Evolutionary conservation across 2,888 invertebrate species (phyloP).

Genomic region (Caenorhabditis wallacei): DNA sequence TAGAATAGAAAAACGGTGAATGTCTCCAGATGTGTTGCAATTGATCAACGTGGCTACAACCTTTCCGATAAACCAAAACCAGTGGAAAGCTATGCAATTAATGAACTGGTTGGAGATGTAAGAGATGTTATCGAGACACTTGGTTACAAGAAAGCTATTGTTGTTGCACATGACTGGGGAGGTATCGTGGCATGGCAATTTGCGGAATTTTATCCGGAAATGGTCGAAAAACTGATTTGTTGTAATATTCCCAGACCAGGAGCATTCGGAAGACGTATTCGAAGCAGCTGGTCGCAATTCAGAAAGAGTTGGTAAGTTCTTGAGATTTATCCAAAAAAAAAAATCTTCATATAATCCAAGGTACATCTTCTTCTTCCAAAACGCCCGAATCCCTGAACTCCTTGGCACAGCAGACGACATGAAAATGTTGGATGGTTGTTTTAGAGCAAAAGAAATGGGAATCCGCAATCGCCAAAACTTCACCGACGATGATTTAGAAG

Average conservation of each 20-base stretch:
- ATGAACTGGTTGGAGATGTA: conserved; percentile 87
- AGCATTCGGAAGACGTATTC: conserved; percentile 86
- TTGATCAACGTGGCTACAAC: conserved; percentile 90
- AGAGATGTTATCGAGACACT: conserved; percentile 87
- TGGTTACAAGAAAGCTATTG: conserved; percentile 79
- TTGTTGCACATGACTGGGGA: conserved; percentile 84
- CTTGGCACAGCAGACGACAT: conserved; percentile 87
- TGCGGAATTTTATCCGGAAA: conserved; percentile 68
- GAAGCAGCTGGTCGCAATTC: conserved; percentile 66
- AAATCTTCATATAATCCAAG: conserved; percentile 81
- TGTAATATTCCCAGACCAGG: conserved; percentile 89
- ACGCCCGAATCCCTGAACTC: conserved; percentile 88
- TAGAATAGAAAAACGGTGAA: too few relatives aligned
- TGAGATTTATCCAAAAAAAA: neutral
- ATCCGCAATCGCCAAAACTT: conserved; percentile 78
- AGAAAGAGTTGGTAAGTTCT: conserved; percentile 67
- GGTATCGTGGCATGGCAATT: conserved; percentile 88
- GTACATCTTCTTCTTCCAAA: conserved; percentile 86
- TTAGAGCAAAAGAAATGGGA: conserved; percentile 83
- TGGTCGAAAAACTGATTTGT: conserved; percentile 87
- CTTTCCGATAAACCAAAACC: conserved; percentile 89
- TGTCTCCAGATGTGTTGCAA: conserved; percentile 87
- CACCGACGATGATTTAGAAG: conserved; percentile 87
- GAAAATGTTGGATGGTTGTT: conserved; percentile 86
- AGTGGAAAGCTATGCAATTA: conserved; percentile 86